phyloP scores from a whole-genome alignment of 2,888 invertebrate species.

The Melinaea menophilus region DNA sequence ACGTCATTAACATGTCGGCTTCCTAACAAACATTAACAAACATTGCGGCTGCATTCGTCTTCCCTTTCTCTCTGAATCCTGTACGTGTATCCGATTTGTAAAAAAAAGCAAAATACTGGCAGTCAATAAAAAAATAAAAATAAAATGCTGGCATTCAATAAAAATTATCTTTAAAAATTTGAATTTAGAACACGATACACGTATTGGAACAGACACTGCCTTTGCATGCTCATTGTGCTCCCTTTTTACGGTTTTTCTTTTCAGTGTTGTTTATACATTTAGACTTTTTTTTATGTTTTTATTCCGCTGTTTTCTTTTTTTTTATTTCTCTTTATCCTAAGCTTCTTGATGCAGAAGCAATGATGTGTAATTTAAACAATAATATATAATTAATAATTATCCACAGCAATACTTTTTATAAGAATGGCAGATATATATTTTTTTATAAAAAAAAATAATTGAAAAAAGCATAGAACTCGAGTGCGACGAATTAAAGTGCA shows the following conservation, averaged over 20 bases:
- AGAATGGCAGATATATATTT: conserved; percentile 37
- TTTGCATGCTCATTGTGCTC: conserved; percentile 38
- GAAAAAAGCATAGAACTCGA: not conserved
- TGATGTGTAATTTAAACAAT: conserved; percentile 40
- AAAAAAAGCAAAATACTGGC: not conserved
- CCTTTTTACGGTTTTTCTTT: conserved; percentile 34
- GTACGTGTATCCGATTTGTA: conserved; percentile 17
- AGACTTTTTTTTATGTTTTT: conserved; percentile 26
- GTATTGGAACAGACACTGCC: conserved; percentile 17
- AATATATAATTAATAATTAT: conserved; percentile 34
- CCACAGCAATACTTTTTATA: conserved; percentile 71
- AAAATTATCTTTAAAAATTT: conserved; percentile 9
- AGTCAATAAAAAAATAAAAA: conserved; percentile 7
- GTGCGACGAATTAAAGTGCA: not conserved
- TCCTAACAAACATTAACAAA: conserved; percentile 49
- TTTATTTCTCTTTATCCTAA: conserved; percentile 31
- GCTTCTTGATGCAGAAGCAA: conserved; percentile 75
- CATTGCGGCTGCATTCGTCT: conserved; percentile 73
- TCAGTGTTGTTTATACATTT: conserved; percentile 27
- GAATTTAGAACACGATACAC: conserved; percentile 16
- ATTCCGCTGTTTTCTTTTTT: conserved; percentile 36
- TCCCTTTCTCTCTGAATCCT: conserved; percentile 27
- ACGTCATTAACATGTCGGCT: conserved; percentile 55
- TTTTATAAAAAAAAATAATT: conserved; percentile 6
- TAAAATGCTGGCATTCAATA: conserved; percentile 9